These are phyloP conservation scores for Drosophila tani DNA, from an alignment of 1,140 invertebrate species.

Conservation along the genomic window DNA sequence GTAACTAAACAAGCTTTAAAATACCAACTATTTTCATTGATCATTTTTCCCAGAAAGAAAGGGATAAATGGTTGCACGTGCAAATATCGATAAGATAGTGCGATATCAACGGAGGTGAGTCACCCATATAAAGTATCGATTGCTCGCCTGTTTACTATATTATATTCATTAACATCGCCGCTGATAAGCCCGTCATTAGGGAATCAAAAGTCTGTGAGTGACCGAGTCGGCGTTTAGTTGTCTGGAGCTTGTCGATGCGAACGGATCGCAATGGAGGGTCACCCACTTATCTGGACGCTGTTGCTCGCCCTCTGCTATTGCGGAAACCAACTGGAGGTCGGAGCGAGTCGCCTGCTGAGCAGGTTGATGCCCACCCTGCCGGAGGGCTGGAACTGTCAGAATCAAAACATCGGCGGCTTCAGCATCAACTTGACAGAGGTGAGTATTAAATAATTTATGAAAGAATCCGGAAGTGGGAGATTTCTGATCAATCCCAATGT, in stretches of 20 bases:
- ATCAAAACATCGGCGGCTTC: not conserved
- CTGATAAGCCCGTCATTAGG: constrained; percentile 16
- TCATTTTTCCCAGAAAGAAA: not conserved
- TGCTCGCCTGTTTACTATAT: constrained; percentile 1
- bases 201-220: constrained; percentile 9
- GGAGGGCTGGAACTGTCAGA: constrained; percentile 3
- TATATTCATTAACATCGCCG: constrained; percentile 1
- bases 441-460: not conserved
- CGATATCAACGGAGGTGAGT: not conserved
- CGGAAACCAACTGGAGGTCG: not conserved
- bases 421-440: constrained; percentile 32
- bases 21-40: not conserved
- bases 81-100: constrained; percentile 9
- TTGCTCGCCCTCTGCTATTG: not conserved
- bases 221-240: constrained; percentile 17
- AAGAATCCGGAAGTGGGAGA: too few species aligned
- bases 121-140: not conserved
- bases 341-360: not conserved
- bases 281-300: not conserved
- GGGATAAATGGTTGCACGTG: not conserved
- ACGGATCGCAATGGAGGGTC: constrained; percentile 18
- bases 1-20: not conserved
- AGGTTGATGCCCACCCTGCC: constrained; percentile 9
- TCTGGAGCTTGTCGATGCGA: not conserved
- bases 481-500: too few species aligned